Percentiles rank a stretch among this genome's conserved stretches.
These are phyloP conservation scores for Megalops cyprinoides DNA, from an alignment of 2,797 vertebrate genomes.

Conservation along the genomic window DNA sequence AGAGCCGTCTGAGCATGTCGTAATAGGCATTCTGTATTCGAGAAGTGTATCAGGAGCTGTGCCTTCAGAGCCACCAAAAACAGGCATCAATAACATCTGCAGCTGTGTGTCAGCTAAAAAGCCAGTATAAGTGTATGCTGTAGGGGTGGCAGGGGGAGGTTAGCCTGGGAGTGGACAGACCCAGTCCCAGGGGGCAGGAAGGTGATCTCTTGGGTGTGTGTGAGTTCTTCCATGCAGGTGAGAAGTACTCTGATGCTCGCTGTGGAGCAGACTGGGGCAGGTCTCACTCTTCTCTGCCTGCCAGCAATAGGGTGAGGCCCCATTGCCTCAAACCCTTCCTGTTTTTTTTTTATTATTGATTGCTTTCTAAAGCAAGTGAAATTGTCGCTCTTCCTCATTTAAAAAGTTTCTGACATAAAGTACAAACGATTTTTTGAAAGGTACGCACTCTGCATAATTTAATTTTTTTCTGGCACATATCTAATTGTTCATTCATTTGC, in stretches of 20 bases:
- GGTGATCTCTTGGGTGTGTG: slow-evolving; percentile 47
- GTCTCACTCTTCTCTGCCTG: slow-evolving; percentile 20
- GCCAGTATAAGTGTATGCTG: not conserved
- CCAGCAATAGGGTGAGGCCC: not conserved
- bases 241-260: slow-evolving; percentile 60
- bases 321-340: not conserved
- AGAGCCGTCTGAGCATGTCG: not conserved
- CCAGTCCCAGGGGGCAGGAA: slow-evolving; percentile 33
- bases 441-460: slow-evolving; percentile 13
- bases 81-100: not conserved
- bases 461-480: slow-evolving; percentile 23
- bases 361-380: not conserved
- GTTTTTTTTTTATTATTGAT: slow-evolving; percentile 1
- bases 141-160: not conserved
- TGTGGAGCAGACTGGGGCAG: slow-evolving; percentile 31
- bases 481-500: slow-evolving; percentile 28
- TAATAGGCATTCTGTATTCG: too few species aligned
- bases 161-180: slow-evolving; percentile 26
- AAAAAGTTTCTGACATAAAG: not conserved
- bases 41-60: too few species aligned
- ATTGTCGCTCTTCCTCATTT: slow-evolving; percentile 7
- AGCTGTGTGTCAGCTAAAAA: not conserved
- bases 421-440: slow-evolving; percentile 16
- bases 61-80: not conserved
- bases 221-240: slow-evolving; percentile 62